A percentile compares a stretch with the other conserved stretches of the same genome.
These are phyloP conservation scores for Leiothrix lutea DNA, from an alignment of 2,113 vertebrate genomes.

Conservation along the genomic window DNA sequence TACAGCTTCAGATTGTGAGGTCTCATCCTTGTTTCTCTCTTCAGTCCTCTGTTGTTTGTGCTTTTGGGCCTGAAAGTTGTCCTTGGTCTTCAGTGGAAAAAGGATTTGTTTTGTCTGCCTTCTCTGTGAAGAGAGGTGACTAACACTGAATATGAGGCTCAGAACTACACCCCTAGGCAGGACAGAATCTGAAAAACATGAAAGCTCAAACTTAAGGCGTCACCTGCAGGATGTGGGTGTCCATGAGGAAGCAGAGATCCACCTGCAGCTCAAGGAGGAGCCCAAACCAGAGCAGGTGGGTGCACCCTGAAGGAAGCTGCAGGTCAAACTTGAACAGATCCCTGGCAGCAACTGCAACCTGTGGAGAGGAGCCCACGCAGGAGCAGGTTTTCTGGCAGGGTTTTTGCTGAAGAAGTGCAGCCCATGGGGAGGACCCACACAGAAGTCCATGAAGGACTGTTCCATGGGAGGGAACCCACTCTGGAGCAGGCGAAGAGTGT, in stretches of 20 bases:
- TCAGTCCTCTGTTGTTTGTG: not conserved
- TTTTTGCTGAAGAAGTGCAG: not conserved
- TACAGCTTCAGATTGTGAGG: not conserved
- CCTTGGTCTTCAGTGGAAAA: not conserved
- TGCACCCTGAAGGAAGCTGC: not conserved
- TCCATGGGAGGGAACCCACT: accelerated
- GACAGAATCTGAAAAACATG: not conserved
- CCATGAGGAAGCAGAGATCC: not conserved
- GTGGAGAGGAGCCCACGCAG: not conserved
- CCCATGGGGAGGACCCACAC: accelerated
- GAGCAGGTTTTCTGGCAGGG: not conserved
- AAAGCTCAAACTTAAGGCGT: not conserved
- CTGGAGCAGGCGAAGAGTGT: not conserved
- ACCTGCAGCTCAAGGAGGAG: not conserved
- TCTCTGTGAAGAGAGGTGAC: not conserved
- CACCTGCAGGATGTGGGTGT: not conserved
- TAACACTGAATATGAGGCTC: not conserved
- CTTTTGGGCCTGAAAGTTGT: not conserved
- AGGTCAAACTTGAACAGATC: not conserved
- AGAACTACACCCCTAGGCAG: not conserved
- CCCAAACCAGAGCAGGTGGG: not conserved
- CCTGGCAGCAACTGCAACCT: not conserved
- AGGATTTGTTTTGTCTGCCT: not conserved
- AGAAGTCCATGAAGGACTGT: accelerated
- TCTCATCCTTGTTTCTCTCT: not conserved